phyloP scores from a whole-genome alignment of 2,888 invertebrate genomes.

The Sabatieria punctata region DNA sequence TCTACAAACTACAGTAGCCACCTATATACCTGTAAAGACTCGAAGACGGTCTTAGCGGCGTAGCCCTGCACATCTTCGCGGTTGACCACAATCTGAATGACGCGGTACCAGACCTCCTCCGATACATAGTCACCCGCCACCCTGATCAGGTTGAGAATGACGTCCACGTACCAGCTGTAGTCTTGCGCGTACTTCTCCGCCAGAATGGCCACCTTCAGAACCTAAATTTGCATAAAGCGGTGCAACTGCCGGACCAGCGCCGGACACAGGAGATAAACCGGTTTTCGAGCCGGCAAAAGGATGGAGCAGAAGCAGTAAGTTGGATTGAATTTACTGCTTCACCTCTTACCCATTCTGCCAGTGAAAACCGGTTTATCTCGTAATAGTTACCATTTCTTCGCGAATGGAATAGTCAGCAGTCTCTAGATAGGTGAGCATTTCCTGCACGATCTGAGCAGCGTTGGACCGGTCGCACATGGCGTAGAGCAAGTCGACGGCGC shows the following conservation, averaged over 20 bases:
- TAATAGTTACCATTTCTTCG: conserved; percentile 98
- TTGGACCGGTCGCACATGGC: conserved; percentile 99
- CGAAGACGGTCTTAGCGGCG: conserved; percentile 98
- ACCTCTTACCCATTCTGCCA: no score
- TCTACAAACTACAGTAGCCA: not conserved
- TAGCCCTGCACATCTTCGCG: conserved; percentile 98
- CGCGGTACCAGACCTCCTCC: conserved; percentile 94
- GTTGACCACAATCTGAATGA: conserved; percentile 98
- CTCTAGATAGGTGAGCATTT: conserved; percentile 96
- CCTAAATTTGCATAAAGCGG: conserved; percentile 30
- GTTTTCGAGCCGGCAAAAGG: no score
- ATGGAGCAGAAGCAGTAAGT: no score
- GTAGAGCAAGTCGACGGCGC: conserved; percentile 91
- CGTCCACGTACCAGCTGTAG: conserved; percentile 92
- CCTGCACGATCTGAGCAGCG: conserved; percentile 96
- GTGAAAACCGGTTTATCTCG: no score
- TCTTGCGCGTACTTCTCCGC: conserved; percentile 99
- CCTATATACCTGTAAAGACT: conserved; percentile 35
- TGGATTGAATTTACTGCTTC: no score
- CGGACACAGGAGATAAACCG: no score
- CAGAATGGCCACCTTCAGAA: conserved; percentile 92
- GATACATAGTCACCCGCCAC: conserved; percentile 99
- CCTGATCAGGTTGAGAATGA: conserved; percentile 90
- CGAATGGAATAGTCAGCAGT: conserved; percentile 98
- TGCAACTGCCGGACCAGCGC: not conserved